Base-by-base conservation (phyloP, 2,113 vertebrate genomes). In the Phylloscopus whistleri region DNA sequence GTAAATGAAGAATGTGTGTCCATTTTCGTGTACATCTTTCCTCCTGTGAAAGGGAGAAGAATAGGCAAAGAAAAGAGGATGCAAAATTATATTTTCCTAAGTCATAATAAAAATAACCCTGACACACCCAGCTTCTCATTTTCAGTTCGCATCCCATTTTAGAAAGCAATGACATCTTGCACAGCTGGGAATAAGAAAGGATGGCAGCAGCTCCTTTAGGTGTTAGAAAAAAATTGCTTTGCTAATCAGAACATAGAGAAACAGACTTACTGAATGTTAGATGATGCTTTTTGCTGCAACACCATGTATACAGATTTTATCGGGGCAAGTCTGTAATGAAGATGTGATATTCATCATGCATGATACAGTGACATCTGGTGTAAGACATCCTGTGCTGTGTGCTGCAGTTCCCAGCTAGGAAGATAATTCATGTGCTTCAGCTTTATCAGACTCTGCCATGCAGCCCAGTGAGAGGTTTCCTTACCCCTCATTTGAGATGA, bases 361-460 rank as follows among this genome's bases (percentile, higher is more conserved):
- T 94, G 93, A 63, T 95, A 91, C 43, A 96, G 94, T 94, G 95
- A 95, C 95, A 94, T 94, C 95, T 95, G 91, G 74, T 91, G 94
- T 95, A 95, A 94, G 91, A 68, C 15, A 18, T 79, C 46, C 53
- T 53, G n/a, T 62, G 91, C 78, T 90, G 46, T 89, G 18, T 39
- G 62, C 74, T 84, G 91, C 86, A 87, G 35, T 44, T 90, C 56
- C 56, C 20, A 48, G 64, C 52, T 20, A 77, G 78, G 51, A 64
- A 83, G 63, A 76, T 55, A 75, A 82, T 60, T 73, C 64, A 23
- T 64, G 60, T 35, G 23, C 24, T 62, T 74, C 13, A 8, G 30
- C 63, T 52, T 84, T 93, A 91, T 72, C 72, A 72, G 84, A 37
- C 46, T 86, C 27, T 85, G 55, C 52, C 8, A 3, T n/a, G 44